Evolutionary conservation across 2,797 vertebrate species (phyloP).

Genomic region (Tangara arthus): DNA sequence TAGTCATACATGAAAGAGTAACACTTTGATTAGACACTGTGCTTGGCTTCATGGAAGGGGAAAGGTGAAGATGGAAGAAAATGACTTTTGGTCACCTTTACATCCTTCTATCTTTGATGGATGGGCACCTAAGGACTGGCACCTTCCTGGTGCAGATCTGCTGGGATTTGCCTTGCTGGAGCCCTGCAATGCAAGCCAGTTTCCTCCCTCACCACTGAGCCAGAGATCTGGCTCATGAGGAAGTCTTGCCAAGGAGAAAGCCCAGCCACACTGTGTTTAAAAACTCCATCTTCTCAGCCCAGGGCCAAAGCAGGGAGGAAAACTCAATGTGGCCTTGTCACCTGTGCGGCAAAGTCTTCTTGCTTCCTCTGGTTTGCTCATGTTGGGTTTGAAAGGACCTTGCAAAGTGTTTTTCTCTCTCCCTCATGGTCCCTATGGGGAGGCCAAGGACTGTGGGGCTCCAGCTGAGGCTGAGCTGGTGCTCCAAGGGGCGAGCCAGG

Average conservation of each 20-base stretch:
- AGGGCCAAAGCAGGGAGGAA: background rate
- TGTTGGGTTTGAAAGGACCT: background rate
- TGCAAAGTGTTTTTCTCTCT: background rate
- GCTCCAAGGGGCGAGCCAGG: fast-evolving
- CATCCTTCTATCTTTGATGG: background rate
- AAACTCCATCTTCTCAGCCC: background rate
- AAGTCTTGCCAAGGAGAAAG: background rate
- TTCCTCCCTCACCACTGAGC: background rate
- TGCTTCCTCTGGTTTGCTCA: background rate
- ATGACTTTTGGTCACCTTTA: background rate
- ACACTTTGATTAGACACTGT: background rate
- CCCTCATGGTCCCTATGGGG: fast-evolving
- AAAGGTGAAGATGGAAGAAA: background rate
- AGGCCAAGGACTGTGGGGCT: background rate
- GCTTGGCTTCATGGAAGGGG: background rate
- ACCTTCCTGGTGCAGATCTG: background rate
- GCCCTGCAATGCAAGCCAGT: background rate
- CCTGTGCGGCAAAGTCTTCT: background rate
- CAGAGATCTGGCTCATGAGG: fast-evolving
- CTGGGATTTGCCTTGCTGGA: background rate
- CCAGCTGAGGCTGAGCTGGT: background rate
- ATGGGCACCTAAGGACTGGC: background rate
- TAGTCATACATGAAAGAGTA: background rate
- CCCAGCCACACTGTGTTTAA: background rate
- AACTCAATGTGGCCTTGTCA: background rate